A percentile compares a stretch with the other conserved stretches of the same genome.
phyloP scores from a whole-genome alignment of 2,113 vertebrate species.

The Tiliqua scincoides region DNA sequence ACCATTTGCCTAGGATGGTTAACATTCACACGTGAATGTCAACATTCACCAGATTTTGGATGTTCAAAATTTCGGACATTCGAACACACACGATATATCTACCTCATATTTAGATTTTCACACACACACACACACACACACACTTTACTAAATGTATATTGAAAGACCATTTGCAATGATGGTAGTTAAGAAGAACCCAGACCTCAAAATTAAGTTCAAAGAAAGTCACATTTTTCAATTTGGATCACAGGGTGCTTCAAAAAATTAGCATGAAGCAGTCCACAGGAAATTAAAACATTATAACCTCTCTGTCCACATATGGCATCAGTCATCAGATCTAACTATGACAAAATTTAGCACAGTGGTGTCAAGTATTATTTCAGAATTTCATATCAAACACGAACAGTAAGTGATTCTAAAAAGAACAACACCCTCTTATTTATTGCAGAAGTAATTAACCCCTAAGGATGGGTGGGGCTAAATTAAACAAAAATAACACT shows the following conservation, averaged over 20 bases:
- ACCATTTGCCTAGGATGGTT: not conserved
- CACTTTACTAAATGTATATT: too few relatives aligned
- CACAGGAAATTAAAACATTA: slow-evolving; percentile 27
- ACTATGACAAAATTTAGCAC: slow-evolving; percentile 20
- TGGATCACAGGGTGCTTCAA: not conserved
- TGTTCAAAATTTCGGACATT: too few relatives aligned
- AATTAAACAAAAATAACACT: not conserved
- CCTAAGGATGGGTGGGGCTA: not conserved
- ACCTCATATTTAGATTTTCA: too few relatives aligned
- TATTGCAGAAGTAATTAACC: not conserved
- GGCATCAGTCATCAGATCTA: not conserved
- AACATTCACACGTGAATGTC: not conserved
- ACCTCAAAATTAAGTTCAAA: not conserved
- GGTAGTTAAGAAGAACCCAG: not conserved
- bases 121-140: not conserved
- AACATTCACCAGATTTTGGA: not conserved
- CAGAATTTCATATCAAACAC: slow-evolving; percentile 2
- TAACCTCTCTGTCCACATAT: not conserved
- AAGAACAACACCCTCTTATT: not conserved
- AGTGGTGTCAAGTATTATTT: not conserved
- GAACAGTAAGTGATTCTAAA: slow-evolving; percentile 24
- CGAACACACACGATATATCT: not conserved
- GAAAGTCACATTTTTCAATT: not conserved
- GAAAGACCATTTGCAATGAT: not conserved
- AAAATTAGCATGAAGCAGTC: slow-evolving; percentile 1